phyloP scores from a whole-genome alignment of 2,113 vertebrate genomes.

The Narcine bancroftii region DNA sequence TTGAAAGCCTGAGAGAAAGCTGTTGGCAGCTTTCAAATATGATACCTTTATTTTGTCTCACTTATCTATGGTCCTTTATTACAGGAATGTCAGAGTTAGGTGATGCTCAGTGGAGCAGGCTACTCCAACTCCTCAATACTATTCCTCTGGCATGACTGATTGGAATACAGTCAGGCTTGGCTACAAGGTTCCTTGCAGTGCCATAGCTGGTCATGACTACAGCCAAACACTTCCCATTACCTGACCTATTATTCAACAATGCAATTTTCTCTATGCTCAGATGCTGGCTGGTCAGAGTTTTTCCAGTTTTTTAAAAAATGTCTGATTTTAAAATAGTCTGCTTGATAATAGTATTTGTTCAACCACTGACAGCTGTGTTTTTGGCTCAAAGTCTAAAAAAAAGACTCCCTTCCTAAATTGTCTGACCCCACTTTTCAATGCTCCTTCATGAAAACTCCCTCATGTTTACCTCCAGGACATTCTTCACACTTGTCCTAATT shows the following conservation, averaged over 20 bases:
- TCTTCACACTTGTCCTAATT: too few species aligned
- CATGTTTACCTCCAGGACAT: neutral
- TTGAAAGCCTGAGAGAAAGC: neutral
- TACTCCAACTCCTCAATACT: neutral
- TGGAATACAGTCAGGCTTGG: neutral
- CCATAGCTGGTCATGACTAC: neutral
- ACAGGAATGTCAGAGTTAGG: neutral
- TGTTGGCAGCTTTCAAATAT: neutral
- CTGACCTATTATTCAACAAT: too few species aligned
- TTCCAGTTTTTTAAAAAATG: neutral
- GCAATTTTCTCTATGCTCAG: too few species aligned
- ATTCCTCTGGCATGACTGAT: neutral
- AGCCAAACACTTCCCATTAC: neutral
- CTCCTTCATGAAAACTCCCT: neutral
- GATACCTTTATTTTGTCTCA: neutral
- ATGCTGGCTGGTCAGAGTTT: too few species aligned
- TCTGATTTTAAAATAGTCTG: neutral
- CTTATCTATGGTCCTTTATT: neutral
- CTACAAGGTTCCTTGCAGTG: neutral
- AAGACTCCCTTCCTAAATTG: neutral
- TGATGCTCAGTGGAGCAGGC: neutral
- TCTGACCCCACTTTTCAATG: neutral
- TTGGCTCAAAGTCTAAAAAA: too few species aligned
- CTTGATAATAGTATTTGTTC: neutral
- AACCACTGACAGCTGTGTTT: neutral